Evolutionary conservation across 1,140 invertebrate genomes (phyloP).

Genomic region (Melipona quadrifasciata): DNA sequence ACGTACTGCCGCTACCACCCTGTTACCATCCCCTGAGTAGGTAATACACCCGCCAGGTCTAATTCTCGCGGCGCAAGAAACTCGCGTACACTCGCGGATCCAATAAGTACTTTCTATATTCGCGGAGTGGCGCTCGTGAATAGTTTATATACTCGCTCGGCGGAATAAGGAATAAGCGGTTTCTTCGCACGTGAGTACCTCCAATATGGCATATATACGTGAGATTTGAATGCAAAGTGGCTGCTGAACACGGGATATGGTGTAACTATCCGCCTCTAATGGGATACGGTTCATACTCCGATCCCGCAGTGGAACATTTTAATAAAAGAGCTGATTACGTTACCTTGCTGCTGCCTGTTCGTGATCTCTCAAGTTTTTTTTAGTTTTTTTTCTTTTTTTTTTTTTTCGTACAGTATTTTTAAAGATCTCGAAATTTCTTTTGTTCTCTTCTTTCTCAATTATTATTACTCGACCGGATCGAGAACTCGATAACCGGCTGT

Average conservation of each 20-base stretch:
- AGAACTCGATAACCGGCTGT: no score
- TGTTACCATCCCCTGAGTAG: no score
- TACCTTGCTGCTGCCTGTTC: no score
- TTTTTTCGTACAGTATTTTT: no score
- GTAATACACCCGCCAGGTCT: not conserved
- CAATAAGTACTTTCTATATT: constrained; percentile 63
- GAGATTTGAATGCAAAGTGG: constrained; percentile 66
- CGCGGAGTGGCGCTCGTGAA: constrained; percentile 51
- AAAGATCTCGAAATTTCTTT: no score
- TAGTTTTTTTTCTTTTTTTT: no score
- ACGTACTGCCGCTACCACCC: not conserved
- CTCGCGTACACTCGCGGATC: constrained; percentile 26
- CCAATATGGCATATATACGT: constrained; percentile 59
- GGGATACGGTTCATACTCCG: not conserved
- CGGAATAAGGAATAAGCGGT: constrained; percentile 68
- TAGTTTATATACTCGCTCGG: constrained; percentile 65
- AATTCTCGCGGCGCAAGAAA: constrained; percentile 42
- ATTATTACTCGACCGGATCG: no score
- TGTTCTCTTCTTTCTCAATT: no score
- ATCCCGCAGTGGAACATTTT: not conserved
- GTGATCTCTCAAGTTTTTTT: no score
- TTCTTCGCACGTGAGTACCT: constrained; percentile 64
- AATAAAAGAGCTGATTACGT: not conserved
- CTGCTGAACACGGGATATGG: constrained; percentile 42
- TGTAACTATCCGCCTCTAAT: no score